Evolutionary conservation across 2,797 vertebrate species (phyloP), one percentile per base, ranked within the genome.

Genomic region (Danionella dracula): DNA sequence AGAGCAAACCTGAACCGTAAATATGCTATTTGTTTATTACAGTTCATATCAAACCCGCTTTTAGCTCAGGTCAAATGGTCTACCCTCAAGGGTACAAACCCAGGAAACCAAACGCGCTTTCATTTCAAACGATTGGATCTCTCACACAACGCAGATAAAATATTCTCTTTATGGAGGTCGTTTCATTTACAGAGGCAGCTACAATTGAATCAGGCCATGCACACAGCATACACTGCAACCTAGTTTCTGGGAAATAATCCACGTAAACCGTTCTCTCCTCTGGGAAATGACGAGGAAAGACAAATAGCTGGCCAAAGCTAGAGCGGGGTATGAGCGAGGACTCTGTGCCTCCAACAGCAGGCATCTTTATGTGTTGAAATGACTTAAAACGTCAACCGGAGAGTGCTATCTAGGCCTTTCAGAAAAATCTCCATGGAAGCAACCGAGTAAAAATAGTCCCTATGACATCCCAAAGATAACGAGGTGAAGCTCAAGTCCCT

Each of bases 301-400:
- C 74, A 81, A 83, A 85, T 80, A 68, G 78, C 76, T 77, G 73
- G 70, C 81, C 78, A 64, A 48, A 49, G 77, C 74, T 42, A 49
- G 59, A 49, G 51, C 46, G 4, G 23, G 44, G 44, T 54, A 40
- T 54, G 21, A 65, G 61, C 40, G 35, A 68, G 60, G 12, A 40
- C 50, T 71, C 29, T 66, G 5, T 66, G 31, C 29, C 7, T 27
- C 3, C 3, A 27, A 3, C 6, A 53, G 46, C 48, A 34, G 19
- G 5, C 51, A 23, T 44, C 46, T 55, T 59, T 32, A 51, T n/a
- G n/a, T n/a, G n/a, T n/a, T n/a, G 21, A 3, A 15, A 56, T 6
- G n/a, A n/a, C n/a, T 8, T 27, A 9, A 10, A 38, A 37, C 6
- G 23, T 27, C 23, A 27, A 27, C 23, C 23, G 3, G 23, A 27